Base-by-base conservation (phyloP, 2,888 invertebrate genomes). In the Phyllotreta cruciferae region DNA sequence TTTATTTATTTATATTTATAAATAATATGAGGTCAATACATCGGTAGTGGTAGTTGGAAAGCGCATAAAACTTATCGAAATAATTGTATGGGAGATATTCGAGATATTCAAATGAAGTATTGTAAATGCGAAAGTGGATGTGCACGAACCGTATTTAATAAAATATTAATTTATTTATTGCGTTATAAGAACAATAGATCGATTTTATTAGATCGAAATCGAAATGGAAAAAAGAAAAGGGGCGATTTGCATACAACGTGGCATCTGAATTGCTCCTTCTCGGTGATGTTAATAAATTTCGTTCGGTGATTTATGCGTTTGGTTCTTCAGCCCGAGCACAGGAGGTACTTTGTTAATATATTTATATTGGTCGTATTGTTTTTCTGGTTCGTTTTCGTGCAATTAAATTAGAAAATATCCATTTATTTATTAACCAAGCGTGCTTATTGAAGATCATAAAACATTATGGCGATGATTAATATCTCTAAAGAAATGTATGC, bases 171-270 rank as follows among this genome's bases (percentile, higher is more conserved):
- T 77, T 79, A 80, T 80, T 80, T 80, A 79, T 79, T 79, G 75
- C 79, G 75, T 75, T 75, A 77, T 77, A 77, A 75, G 78, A 79
- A 80, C 79, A 80, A 80, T 80, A 80, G 78, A 80, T 80, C 75
- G 80, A 80, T 80, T 79, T 78, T 80, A 80, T 80, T 79, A 79
- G 80, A 80, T 80, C 74, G 76, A 73, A 77, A 80, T 80, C 79
- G 78, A 78, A 75, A 50, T 73, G 76, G 73, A 77, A 80, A 79
- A 79, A 78, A 78, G 75, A 50, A 75, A 66, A 63, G 61, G 54
- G 41, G 56, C 63, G 47, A 78, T 78, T 78, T 79, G 76, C 79
- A 79, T 79, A 77, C 71, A 71, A 78, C 79, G 78, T 75, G 78
- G 69, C 68, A 70, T 64, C 66, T 63, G 70, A 67, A 73, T 77